Base-by-base conservation (phyloP, 1,140 invertebrate species). In the Habropoda laboriosa region DNA sequence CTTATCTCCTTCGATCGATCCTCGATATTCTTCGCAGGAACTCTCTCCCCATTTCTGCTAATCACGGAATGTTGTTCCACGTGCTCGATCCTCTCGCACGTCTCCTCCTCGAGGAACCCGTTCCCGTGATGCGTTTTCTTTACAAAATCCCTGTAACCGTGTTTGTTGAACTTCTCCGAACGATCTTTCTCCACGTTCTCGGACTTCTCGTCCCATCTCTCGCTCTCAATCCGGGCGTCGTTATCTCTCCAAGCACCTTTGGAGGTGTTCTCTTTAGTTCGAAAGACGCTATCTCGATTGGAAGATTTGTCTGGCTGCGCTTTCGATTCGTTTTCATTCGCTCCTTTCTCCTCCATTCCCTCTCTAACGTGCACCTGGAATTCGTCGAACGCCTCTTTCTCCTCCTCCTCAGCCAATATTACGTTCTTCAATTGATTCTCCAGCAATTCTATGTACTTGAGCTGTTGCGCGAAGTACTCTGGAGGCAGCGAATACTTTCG, bases 381-480 rank as follows among this genome's bases (percentile, higher is more conserved):
- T 10, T 88, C 83, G 51, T 86, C 85, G n/a, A 71, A 87, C 1
- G 76, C 83, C 57, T 63, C 73, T 7, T 67, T 60, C 42, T 90
- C 87, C 42, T 90, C 89, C 63, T 90, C 90, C 40, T 91, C 90
- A 2, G 87, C 85, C 3, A 89, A 8, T 35, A 92, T 81, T 3
- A 90, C 91, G 2, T 93, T 87, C 27, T 87, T 87, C 51, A 92
- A 68, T 35, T 91, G 91, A 42, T 89, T 83, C 53, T 93, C 91
- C 72, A 93, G 40, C n/a, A 94, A 92, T 21, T 94, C 92, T 32
- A 96, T 95, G 80, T 96, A 95, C 85, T 94, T 94, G 82, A 96
- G 93, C 90, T 96, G 96, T 85, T 94, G 94, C 16, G 95, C 94
- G 87, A 95, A 95, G 66, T 96, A 92, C 82, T 96, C 95, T 81